Evolutionary conservation across 2,888 invertebrate genomes (phyloP).

Genomic region (Oxystoma pomonae): DNA sequence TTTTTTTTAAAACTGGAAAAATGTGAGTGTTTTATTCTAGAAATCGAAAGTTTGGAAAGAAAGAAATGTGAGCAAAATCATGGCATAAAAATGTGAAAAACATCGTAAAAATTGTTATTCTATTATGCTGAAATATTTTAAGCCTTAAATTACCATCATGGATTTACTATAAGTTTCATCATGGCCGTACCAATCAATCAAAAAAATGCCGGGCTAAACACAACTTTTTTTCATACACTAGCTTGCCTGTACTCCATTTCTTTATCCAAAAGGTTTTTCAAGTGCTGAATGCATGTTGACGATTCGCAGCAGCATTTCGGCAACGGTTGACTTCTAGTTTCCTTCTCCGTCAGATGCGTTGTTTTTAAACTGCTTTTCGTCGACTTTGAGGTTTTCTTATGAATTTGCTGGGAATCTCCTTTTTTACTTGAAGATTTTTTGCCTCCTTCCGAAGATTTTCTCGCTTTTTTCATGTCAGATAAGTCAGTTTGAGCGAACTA

Average conservation of each 20-base stretch:
- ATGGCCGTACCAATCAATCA: too few relatives aligned
- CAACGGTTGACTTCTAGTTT: conserved; percentile 11
- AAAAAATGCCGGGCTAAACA: neutral
- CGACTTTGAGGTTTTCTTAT: conserved; percentile 7
- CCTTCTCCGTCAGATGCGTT: conserved; percentile 3
- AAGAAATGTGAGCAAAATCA: too few relatives aligned
- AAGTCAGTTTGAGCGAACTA: neutral
- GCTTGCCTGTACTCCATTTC: conserved; percentile 35
- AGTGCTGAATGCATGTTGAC: conserved; percentile 32
- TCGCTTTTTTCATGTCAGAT: neutral
- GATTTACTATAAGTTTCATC: too few relatives aligned
- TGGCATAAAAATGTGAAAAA: too few relatives aligned
- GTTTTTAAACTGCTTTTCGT: neutral
- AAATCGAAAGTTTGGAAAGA: too few relatives aligned
- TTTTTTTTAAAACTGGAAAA: too few relatives aligned
- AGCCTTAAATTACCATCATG: too few relatives aligned
- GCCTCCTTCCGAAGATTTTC: neutral
- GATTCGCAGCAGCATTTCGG: conserved; percentile 33
- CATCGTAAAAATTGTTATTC: too few relatives aligned
- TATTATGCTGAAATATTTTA: too few relatives aligned
- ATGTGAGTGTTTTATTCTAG: too few relatives aligned
- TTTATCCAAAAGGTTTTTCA: conserved; percentile 35
- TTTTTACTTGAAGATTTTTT: neutral
- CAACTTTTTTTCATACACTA: conserved; percentile 28
- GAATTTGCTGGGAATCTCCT: conserved; percentile 1